These are phyloP conservation scores for Apogon hyalosoma DNA, from an alignment of 2,797 vertebrate species.

Conservation along the genomic window DNA sequence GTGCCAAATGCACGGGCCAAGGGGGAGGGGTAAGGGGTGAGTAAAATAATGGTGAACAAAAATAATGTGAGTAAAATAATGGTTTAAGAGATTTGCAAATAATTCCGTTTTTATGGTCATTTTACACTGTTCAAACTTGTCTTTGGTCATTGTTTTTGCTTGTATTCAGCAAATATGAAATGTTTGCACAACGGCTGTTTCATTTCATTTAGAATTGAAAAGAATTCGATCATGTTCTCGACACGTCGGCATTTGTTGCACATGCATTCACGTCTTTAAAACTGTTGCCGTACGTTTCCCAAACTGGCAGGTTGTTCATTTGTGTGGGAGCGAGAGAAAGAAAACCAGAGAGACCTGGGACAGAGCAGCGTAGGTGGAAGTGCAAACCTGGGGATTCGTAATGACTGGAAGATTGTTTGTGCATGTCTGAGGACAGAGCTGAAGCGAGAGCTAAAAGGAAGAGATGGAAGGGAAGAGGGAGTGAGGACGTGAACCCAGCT, in stretches of 20 bases:
- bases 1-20: no score
- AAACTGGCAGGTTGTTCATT: constrained; percentile 30
- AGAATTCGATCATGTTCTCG: constrained; percentile 23
- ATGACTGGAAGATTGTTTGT: constrained; percentile 36
- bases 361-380: constrained; percentile 29
- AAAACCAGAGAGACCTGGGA: constrained; percentile 18
- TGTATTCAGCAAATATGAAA: constrained; percentile 6
- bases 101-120: no score
- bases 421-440: constrained; percentile 21
- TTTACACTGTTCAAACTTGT: no score
- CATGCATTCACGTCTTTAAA: constrained; percentile 17
- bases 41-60: no score
- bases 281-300: constrained; percentile 42
- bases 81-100: no score
- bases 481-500: constrained; percentile 26
- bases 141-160: no score
- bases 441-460: constrained; percentile 18
- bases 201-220: neutral
- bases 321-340: constrained; percentile 11
- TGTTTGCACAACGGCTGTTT: constrained; percentile 41
- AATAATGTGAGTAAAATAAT: no score
- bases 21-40: no score
- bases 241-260: neutral
- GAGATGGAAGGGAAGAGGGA: constrained; percentile 2
- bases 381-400: constrained; percentile 31